Evolutionary conservation across 1,140 invertebrate species (phyloP), one percentile per base, ranked within the genome.

Genomic region (Drosophila asahinai): DNA sequence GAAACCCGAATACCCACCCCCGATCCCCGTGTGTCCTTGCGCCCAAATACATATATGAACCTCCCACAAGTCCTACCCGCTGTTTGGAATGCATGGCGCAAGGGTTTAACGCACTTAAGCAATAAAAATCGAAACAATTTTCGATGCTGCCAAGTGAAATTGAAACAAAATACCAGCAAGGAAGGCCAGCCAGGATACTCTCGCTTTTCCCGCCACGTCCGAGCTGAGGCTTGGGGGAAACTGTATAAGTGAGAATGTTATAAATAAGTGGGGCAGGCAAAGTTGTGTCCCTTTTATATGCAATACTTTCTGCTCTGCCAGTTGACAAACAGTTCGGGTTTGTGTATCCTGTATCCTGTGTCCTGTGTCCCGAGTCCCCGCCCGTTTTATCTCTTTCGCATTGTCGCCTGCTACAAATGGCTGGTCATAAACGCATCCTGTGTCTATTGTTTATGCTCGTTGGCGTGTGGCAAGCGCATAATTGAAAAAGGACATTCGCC

Each of bases 61-160:
- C 38, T 22, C 57, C 65, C 45, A 54, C 30, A 43, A 47, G 49
- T 33, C 33, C 40, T 43, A 38, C 47, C 22, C 47, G 30, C 27
- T 72, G 59, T 65, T 82, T 72, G 81, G 76, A 79, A 81, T 86
- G 82, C 82, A 72, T 60, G 84, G 84, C 81, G 86, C 86, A 86
- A 89, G 86, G 86, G 86, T 82, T 90, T 90, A 90, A 90, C 86
- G 86, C 86, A 90, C 86, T 90, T 90, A 91, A 90, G 86, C 86
- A 90, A 91, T 90, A 90, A 90, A 90, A 90, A 86, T 90, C 86
- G 86, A 90, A 90, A 90, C 86, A 90, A 90, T 90, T 90, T 84
- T 89, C 86, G 78, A 76, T 72, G 86, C 75, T 91, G 86, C 78
- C 84, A 90, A 89, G 86, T 90, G 86, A 89, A 89, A 89, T 89